Evolutionary conservation across 2,113 vertebrate genomes (phyloP).

Genomic region (Chroicocephalus ridibundus): DNA sequence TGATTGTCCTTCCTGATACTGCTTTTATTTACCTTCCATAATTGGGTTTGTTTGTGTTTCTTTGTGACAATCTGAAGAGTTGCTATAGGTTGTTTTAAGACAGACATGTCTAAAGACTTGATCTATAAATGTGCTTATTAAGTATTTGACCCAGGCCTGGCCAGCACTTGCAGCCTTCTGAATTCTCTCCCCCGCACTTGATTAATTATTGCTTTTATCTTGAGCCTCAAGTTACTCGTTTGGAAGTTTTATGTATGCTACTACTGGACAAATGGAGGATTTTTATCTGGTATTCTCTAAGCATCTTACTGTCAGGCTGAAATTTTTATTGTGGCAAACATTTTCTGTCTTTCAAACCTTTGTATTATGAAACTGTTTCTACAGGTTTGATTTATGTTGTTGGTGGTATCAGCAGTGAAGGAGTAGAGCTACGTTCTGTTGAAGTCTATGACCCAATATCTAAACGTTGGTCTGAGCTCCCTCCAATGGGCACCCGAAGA

Average conservation of each 20-base stretch:
- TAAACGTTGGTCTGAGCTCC: slow-evolving; percentile 88
- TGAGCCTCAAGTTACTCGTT: background rate
- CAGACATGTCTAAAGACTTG: background rate
- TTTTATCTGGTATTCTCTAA: background rate
- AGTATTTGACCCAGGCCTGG: background rate
- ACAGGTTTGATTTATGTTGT: slow-evolving; percentile 93
- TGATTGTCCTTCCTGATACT: background rate
- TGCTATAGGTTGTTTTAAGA: background rate
- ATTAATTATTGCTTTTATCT: background rate
- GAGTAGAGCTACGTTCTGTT: slow-evolving; percentile 88
- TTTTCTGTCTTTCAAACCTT: background rate
- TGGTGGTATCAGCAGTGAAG: slow-evolving; percentile 92
- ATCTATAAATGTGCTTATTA: background rate
- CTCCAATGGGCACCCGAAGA: slow-evolving; percentile 87
- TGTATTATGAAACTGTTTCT: background rate
- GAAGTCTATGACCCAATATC: slow-evolving; percentile 92
- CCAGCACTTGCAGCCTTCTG: background rate
- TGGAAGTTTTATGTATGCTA: background rate
- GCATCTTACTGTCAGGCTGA: background rate
- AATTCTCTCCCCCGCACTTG: background rate
- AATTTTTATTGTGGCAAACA: background rate
- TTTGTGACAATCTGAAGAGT: background rate
- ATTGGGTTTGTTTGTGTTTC: background rate
- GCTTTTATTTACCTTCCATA: background rate
- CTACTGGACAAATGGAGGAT: background rate